Evolutionary conservation across 2,888 invertebrate species (phyloP).

Genomic region (Lysandra coridon): DNA sequence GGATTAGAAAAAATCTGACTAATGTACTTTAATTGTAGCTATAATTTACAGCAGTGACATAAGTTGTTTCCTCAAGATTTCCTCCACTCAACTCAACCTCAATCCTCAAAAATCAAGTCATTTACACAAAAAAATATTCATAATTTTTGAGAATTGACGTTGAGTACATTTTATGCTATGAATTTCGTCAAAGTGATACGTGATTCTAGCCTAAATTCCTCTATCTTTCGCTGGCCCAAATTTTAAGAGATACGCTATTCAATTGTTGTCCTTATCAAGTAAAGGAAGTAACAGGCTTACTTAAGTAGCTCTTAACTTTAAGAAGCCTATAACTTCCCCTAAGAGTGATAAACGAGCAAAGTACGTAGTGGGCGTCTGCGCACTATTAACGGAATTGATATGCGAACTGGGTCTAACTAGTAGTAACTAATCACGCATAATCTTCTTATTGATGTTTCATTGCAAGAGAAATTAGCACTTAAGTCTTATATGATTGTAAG

Average conservation of each 20-base stretch:
- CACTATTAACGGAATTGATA: background rate
- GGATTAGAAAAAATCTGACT: background rate
- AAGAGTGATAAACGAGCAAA: background rate
- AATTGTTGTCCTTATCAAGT: background rate
- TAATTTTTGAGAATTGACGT: too few relatives aligned
- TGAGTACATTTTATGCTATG: too few relatives aligned
- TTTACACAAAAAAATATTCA: too few relatives aligned
- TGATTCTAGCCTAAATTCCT: too few relatives aligned
- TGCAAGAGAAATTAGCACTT: slow-evolving; percentile 5
- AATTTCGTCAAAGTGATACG: too few relatives aligned
- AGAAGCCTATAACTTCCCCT: background rate
- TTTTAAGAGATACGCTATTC: too few relatives aligned
- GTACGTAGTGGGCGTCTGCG: background rate
- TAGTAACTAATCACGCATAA: background rate
- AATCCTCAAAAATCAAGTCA: too few relatives aligned
- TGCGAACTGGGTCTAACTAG: background rate
- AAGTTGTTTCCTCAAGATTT: too few relatives aligned
- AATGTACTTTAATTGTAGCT: too few relatives aligned
- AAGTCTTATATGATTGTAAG: background rate
- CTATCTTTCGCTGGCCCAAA: too few relatives aligned
- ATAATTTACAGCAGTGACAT: too few relatives aligned
- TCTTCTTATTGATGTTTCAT: slow-evolving; percentile 4
- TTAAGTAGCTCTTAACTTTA: background rate
- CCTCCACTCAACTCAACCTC: too few relatives aligned
- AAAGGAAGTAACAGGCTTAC: background rate